Base-by-base conservation (phyloP, 2,797 vertebrate species). In the Miichthys miiuy region DNA sequence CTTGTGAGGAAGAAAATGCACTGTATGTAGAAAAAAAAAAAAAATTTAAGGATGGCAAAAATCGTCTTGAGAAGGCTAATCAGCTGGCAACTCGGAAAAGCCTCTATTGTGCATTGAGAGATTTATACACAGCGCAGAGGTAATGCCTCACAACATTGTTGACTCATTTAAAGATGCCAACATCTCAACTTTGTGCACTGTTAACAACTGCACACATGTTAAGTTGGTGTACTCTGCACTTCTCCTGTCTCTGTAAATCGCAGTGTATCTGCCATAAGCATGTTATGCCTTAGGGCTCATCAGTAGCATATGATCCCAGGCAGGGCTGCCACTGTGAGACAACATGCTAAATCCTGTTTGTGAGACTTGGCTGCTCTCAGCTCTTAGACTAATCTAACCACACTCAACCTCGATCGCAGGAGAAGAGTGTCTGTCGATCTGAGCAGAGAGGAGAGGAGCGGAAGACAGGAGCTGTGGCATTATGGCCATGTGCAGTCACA, bases 271-370 rank as follows among this genome's bases (percentile, higher is more conserved):
- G 91, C 87, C 83, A 83, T 94, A 93, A 94, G 92, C 92, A 75
- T 89, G 92, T 94, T 92, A 92, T 57, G 90, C 81, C 81, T 78
- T 82, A 21, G 87, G 79, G 88, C 92, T 93, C 92, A 89, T 93
- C 90, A 86, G 89, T 5, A 86, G 79, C 87, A 86, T 89, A 88
- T 86, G 90, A 92, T 91, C 87, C 86, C 81, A 62, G 90, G 85
- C 80, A 84, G 81, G 68, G 86, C 90, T 89, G 91, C 86, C 81
- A 65, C 89, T 88, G 84, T 75, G 87, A 92, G 91, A 93, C 91
- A 92, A 94, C 92, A 93, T 91, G 88, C 82, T 84, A 92, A 94
- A 94, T 92, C 93, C 93, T 93, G 92, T 94, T 93, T 93, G 93
- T 89, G 90, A 87, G 90, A 90, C 87, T 90, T 63, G 86, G 85